phyloP scores from a whole-genome alignment of 2,888 invertebrate genomes.

The Germaria angustata region DNA sequence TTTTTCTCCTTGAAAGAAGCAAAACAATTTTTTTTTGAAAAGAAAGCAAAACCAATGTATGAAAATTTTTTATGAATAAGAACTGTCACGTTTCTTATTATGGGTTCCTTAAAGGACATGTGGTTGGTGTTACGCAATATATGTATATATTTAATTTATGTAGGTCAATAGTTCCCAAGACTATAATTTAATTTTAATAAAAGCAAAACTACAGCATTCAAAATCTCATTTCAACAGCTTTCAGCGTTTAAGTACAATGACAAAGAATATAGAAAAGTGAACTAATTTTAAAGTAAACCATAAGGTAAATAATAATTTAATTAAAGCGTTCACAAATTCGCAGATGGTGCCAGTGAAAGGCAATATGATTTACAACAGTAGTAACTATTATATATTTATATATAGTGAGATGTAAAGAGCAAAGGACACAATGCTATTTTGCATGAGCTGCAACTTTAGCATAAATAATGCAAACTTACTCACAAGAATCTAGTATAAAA shows the following conservation, averaged over 20 bases:
- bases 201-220: slow-evolving; percentile 59
- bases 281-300: slow-evolving; percentile 69
- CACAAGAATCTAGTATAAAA: slow-evolving; percentile 51
- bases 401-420: not conserved
- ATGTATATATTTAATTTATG: no score
- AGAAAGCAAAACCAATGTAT: no score
- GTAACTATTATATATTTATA: no score
- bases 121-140: no score
- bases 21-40: no score
- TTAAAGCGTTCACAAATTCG: slow-evolving; percentile 73
- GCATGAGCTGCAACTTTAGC: slow-evolving; percentile 60
- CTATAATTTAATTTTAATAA: slow-evolving; percentile 65
- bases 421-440: slow-evolving; percentile 3
- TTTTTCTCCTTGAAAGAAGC: no score
- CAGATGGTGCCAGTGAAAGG: slow-evolving; percentile 61
- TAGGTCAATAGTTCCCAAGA: slow-evolving; percentile 68
- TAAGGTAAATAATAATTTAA: slow-evolving; percentile 78
- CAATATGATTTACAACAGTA: slow-evolving; percentile 39
- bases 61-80: no score
- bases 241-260: slow-evolving; percentile 19
- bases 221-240: slow-evolving; percentile 49
- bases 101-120: no score
- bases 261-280: not conserved
- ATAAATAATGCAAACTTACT: slow-evolving; percentile 67
- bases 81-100: no score